Evolutionary conservation across 2,113 vertebrate species (phyloP), one percentile per base, ranked within the genome.

Genomic region (Dinomys branickii): DNA sequence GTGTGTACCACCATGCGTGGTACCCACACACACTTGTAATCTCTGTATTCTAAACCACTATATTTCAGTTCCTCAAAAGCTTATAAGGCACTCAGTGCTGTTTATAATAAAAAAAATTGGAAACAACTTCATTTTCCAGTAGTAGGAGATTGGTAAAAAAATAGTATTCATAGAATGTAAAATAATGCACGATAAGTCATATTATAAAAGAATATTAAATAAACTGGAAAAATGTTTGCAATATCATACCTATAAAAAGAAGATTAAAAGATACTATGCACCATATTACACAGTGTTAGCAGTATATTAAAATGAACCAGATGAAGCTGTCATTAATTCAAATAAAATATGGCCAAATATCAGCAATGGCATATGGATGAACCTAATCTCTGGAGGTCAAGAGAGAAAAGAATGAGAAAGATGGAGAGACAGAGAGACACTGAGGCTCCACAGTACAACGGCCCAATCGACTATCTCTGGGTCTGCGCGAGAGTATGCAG

Each of bases 121-220:
- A 94, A 97, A 84, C 90, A 90, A 94, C 7, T 54, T 75, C 44
- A 96, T 95, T 93, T 94, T 92, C 75, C 44, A 88, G 28, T 61
- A 94, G 59, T 81, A 91, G 58, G 50, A 8, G 7, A 80, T 33
- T 59, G 33, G 44, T 12, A 35, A 88, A 90, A 91, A 58, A 81
- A 26, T n/a, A 35, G 8, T 63, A 90, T 58, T 81, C 65, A 67
- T 59, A 10, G 8, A 90, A 61, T n/a, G 19, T 52, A 95, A 82
- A 44, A 96, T 33, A 82, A 67, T 47, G 6, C 26, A 93, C 54
- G 63, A 80, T 85, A 97, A 94, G 33, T 85, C 50, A 73, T 65
- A 85, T 38, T 28, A 89, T 52, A 26, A 26, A 50, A 65, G 73
- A 58, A 91, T 88, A 73, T 69, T 92, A 85, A 91, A 84, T 91